Conservation (phyloP, 2,888 invertebrate species). For the Eubasilissa splendida region DNA sequence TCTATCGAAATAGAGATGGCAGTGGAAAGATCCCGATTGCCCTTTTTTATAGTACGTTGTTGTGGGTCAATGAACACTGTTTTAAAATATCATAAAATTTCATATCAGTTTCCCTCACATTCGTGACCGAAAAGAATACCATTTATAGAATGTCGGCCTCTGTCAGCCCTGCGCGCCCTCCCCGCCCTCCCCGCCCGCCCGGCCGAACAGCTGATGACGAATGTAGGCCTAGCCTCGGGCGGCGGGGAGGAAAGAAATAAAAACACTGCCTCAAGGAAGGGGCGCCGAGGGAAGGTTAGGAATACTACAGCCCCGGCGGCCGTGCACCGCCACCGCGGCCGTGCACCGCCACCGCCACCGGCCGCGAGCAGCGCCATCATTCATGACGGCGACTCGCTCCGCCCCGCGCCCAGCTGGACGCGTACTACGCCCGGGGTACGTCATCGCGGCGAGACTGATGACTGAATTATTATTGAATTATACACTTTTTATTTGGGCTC, state of each 20-base stretch:
- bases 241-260: background rate
- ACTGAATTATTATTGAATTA: no score
- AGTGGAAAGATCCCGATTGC: no score
- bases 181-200: constrained; percentile 7
- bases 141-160: background rate
- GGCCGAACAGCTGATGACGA: constrained; percentile 52
- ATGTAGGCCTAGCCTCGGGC: constrained; percentile 38
- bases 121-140: no score
- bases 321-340: background rate
- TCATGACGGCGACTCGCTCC: background rate
- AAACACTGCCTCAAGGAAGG: constrained; percentile 19
- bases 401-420: no score
- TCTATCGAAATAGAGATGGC: no score
- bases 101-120: no score
- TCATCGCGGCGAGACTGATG: no score
- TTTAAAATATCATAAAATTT: no score
- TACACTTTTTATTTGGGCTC: no score
- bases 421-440: no score
- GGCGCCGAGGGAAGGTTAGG: constrained; percentile 27
- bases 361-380: constrained; percentile 14
- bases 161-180: constrained; percentile 59
- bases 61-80: no score
- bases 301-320: background rate
- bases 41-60: no score
- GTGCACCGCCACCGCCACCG: background rate